Conservation (phyloP, 2,888 invertebrate species). For the Lottia scabra region DNA sequence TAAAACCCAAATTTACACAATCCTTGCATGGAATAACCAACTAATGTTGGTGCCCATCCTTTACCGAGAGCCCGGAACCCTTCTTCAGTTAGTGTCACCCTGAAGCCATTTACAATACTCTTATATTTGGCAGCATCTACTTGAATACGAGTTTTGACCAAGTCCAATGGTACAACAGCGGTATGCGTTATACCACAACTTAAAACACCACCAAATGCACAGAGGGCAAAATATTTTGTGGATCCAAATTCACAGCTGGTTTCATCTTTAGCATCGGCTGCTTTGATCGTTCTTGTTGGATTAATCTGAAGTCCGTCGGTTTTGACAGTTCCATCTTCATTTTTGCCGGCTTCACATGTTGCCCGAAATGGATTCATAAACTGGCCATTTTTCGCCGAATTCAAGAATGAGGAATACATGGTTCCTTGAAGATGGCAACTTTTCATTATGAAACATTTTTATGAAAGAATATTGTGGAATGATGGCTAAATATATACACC, state of each 20-base stretch:
- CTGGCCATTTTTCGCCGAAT: conserved; percentile 62
- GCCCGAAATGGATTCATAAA: conserved; percentile 61
- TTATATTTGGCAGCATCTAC: conserved; percentile 93
- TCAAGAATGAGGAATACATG: conserved; percentile 63
- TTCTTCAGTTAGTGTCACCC: conserved; percentile 86
- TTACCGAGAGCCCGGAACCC: conserved; percentile 77
- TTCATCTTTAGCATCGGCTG: conserved; percentile 43
- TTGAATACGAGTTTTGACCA: conserved; percentile 69
- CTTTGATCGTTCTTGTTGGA: conserved; percentile 61
- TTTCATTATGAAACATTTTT: no score
- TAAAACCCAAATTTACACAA: conserved; percentile 98
- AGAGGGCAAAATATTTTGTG: conserved; percentile 87
- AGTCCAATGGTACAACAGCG: conserved; percentile 90
- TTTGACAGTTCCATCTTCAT: conserved; percentile 11
- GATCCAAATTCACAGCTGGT: conserved; percentile 85
- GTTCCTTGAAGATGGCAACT: no score
- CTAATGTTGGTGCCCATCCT: conserved; percentile 98
- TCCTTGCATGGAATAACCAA: conserved; percentile 92
- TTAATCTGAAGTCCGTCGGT: conserved; percentile 40
- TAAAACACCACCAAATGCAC: conserved; percentile 90
- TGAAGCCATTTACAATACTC: conserved; percentile 82
- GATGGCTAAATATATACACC: no score
- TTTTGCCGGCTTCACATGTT: conserved; percentile 51
- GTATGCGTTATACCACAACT: conserved; percentile 90
- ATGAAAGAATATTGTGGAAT: no score